Evolutionary conservation across 2,113 vertebrate species (phyloP).

Genomic region (Tylochromis polylepis): DNA sequence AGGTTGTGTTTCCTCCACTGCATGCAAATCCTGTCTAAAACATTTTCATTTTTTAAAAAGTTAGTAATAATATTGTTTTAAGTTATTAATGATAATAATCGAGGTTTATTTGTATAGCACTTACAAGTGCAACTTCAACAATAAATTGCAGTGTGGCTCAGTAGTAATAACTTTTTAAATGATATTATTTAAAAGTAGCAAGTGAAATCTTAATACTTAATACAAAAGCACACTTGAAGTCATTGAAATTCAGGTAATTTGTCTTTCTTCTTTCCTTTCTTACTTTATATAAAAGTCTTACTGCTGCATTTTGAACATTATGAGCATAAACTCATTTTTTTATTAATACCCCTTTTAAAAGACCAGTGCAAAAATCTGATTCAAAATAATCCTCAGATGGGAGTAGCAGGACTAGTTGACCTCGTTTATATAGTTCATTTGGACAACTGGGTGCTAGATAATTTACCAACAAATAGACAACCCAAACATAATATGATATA

Average conservation of each 20-base stretch:
- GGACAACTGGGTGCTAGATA: not conserved
- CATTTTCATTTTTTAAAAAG: not conserved
- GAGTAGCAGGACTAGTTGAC: not conserved
- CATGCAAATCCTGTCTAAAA: not conserved
- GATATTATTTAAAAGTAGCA: not conserved
- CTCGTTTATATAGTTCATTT: not conserved
- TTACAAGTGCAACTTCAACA: not conserved
- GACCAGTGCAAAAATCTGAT: no score
- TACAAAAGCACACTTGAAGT: not conserved
- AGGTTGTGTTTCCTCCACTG: not conserved
- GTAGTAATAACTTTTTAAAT: not conserved
- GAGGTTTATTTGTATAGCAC: not conserved
- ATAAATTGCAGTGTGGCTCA: not conserved
- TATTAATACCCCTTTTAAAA: not conserved
- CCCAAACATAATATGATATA: not conserved
- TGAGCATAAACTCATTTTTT: not conserved
- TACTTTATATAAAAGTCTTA: not conserved
- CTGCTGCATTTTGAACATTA: not conserved
- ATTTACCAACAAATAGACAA: not conserved
- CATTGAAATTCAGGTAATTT: not conserved
- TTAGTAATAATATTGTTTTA: not conserved
- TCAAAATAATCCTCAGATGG: no score
- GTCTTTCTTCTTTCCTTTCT: not conserved
- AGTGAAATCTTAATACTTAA: not conserved
- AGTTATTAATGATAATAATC: not conserved